phyloP scores from a whole-genome alignment of 2,113 vertebrate species.

The Crocuta crocuta region DNA sequence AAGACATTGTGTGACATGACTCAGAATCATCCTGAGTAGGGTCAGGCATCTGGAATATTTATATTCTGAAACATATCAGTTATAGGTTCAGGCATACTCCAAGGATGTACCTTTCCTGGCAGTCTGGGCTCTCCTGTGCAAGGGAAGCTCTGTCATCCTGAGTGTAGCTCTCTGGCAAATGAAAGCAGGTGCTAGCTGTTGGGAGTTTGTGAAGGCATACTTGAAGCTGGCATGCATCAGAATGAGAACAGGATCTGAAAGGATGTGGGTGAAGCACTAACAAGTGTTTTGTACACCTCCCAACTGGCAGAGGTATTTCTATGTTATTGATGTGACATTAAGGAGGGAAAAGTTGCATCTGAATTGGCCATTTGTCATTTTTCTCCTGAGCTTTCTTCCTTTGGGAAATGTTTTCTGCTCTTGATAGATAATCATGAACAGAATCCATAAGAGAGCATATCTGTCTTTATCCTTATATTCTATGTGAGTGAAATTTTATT shows the following conservation, averaged over 20 bases:
- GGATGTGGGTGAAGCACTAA: neutral
- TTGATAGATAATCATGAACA: neutral
- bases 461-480: neutral
- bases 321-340: neutral
- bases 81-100: neutral
- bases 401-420: neutral
- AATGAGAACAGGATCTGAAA: neutral
- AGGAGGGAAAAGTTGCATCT: neutral
- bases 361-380: slow-evolving; percentile 24
- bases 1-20: neutral
- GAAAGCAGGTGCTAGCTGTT: neutral
- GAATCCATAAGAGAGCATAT: neutral
- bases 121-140: neutral
- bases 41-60: neutral
- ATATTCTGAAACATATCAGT: neutral
- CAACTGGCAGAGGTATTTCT: neutral
- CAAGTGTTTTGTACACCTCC: neutral
- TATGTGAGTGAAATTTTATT: neutral
- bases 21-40: neutral
- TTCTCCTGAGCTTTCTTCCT: neutral
- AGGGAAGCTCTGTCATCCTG: neutral
- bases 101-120: neutral
- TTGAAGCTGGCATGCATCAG: neutral
- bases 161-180: neutral
- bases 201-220: neutral